Evolutionary conservation across 64 coral and sea anemone species (phyloP).

Genomic region (Pachyseris speciosa): DNA sequence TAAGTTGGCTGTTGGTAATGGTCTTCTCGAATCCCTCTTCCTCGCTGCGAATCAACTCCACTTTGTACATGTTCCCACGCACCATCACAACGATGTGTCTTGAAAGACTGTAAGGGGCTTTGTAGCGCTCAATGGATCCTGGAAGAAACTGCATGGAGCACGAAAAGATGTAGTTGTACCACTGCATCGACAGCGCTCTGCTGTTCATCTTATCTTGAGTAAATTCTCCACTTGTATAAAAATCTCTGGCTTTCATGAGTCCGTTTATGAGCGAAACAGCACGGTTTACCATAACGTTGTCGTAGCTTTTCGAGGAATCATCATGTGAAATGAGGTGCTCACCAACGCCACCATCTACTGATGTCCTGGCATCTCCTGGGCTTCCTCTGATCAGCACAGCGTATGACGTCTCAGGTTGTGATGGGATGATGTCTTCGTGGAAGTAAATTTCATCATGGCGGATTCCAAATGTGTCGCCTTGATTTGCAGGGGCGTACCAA

Average conservation of each 20-base stretch:
- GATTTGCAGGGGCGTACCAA: conserved; percentile 73
- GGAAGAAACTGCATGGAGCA: conserved; percentile 72
- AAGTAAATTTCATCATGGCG: conserved; percentile 87
- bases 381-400: conserved; percentile 75
- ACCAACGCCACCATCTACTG: conserved; percentile 68
- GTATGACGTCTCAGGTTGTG: conserved; percentile 78
- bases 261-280: conserved; percentile 66
- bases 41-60: conserved; percentile 49
- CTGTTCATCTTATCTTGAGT: conserved; percentile 54
- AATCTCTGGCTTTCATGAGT: conserved; percentile 69
- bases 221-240: conserved; percentile 23
- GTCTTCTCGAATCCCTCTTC: conserved; percentile 51
- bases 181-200: conserved; percentile 72
- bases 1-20: conserved; percentile 62
- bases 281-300: conserved; percentile 53
- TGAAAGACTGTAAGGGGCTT: conserved; percentile 44
- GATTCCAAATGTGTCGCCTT: conserved; percentile 81
- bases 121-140: conserved; percentile 68
- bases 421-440: conserved; percentile 57
- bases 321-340: not conserved
- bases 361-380: conserved; percentile 12
- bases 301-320: not conserved
- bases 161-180: conserved; percentile 86
- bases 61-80: conserved; percentile 63
- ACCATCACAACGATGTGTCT: conserved; percentile 76